Evolutionary conservation across 2,888 invertebrate species (phyloP), one percentile per base, ranked within the genome.

Genomic region (Tortricodes alternella): DNA sequence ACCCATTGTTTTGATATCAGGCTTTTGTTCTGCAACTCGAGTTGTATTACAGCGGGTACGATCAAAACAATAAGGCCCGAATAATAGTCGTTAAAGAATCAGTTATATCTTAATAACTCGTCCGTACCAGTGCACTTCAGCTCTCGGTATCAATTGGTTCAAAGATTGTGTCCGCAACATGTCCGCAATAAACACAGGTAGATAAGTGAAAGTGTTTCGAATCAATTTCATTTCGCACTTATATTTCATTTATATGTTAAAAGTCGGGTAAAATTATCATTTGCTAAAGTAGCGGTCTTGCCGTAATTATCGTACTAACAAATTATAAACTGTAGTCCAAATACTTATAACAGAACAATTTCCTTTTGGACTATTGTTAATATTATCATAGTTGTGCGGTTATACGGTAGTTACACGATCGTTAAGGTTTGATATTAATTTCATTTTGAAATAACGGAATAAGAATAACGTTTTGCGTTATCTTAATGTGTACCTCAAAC

Each of bases 1-100:
- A 8, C n/a, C 8, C 2, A 41, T 23, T 41, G 41, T 41, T 41
- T 41, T 41, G 15, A 41, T 15, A 41, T 41, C 41, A 24, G 15
- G 13, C 41, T 41, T 29, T 41, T 41, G 41, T 41, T 41, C 41
- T 15, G 15, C 18, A 37, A 37, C n/a, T 18, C 16, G 37, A 18
- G 9, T 37, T 37, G 37, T 7, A 18, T 37, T 37, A 37, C 37
- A n/a, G n/a, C n/a, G n/a, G n/a, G n/a, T n/a, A n/a, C 29, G 11
- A 41, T 24, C 41, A 41, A 24, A 41, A 41, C 41, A 41, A 41
- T 41, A 24, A 24, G 13, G 8, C 4, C 24, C 15, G 24, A 15
- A 8, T 41, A 15, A 23, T 24, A 41, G 8, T n/a, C 19, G 19
- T 38, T 41, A 4, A 41, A 5, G 0, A 41, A 24, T 24, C 41